A percentile compares a stretch with the other conserved stretches of the same genome.
Evolutionary conservation across 64 coral and sea anemone genomes (phyloP).

Genomic region (Pachyseris speciosa): DNA sequence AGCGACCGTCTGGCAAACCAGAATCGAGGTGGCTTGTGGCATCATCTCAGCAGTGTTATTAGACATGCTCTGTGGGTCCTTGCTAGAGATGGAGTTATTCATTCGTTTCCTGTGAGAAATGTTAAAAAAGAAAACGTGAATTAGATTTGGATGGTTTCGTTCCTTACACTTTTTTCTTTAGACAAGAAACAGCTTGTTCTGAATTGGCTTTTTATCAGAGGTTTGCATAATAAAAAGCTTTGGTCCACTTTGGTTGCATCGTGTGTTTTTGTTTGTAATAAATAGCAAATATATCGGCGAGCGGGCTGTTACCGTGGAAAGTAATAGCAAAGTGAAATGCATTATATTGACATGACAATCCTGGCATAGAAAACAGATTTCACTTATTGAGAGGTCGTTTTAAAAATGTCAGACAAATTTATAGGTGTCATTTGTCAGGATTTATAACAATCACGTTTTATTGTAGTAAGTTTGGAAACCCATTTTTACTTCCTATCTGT

Average conservation of each 20-base stretch:
- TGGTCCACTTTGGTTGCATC: too few species aligned
- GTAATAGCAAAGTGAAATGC: background rate
- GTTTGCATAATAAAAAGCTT: too few species aligned
- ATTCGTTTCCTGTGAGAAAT: background rate
- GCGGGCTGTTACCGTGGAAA: background rate
- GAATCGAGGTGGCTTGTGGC: background rate
- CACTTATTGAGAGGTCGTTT: background rate
- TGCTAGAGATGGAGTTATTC: conserved; percentile 11
- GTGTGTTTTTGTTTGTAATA: too few species aligned
- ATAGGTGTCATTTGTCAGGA: background rate
- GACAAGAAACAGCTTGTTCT: too few species aligned
- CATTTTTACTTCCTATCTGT: background rate
- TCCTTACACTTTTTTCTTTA: too few species aligned
- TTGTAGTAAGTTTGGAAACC: background rate
- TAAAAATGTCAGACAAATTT: background rate
- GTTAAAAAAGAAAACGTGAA: too few species aligned
- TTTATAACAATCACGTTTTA: background rate
- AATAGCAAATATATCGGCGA: background rate
- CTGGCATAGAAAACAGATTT: background rate
- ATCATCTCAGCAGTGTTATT: background rate
- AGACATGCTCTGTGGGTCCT: background rate
- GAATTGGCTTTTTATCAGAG: too few species aligned
- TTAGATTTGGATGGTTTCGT: too few species aligned
- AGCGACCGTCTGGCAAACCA: background rate
- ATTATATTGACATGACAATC: background rate